A percentile compares a stretch with the other conserved stretches of the same genome.
Evolutionary conservation across 2,797 vertebrate species (phyloP).

Genomic region (Pseudomugil tenellus): DNA sequence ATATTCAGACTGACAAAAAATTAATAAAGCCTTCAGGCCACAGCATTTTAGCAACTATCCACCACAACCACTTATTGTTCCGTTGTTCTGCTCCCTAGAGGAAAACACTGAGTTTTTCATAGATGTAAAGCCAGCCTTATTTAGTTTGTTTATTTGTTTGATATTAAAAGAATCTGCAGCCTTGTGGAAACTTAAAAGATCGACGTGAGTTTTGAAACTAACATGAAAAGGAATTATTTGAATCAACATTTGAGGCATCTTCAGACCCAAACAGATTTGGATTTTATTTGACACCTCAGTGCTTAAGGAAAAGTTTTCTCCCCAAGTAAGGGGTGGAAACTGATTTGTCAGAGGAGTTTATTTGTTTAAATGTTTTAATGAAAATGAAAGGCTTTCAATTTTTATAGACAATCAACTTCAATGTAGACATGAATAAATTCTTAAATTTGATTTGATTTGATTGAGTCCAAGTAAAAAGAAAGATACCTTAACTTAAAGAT

Average conservation of each 20-base stretch:
- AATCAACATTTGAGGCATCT: not conserved
- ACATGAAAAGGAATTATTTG: slow-evolving; percentile 4
- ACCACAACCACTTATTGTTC: not conserved
- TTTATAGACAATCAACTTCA: too few relatives aligned
- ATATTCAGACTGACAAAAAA: slow-evolving; percentile 6
- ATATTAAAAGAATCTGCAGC: not conserved
- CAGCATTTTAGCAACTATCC: not conserved
- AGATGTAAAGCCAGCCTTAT: not conserved
- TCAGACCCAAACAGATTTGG: not conserved
- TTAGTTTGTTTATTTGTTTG: slow-evolving; percentile 19
- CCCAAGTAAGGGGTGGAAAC: too few relatives aligned
- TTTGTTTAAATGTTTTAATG: not conserved
- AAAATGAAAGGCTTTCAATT: too few relatives aligned
- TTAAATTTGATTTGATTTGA: too few relatives aligned
- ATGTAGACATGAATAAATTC: too few relatives aligned
- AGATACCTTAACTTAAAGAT: too few relatives aligned
- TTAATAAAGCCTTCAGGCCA: slow-evolving; percentile 22
- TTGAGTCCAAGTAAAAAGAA: too few relatives aligned
- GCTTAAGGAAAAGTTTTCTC: too few relatives aligned
- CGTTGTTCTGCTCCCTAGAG: not conserved
- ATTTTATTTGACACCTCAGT: not conserved
- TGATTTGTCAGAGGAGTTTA: too few relatives aligned
- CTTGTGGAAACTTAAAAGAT: slow-evolving; percentile 7
- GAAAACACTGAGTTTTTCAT: slow-evolving; percentile 1
- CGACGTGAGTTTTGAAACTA: not conserved